Percentiles rank a stretch among this genome's conserved stretches.
phyloP scores from a whole-genome alignment of 2,888 invertebrate genomes.

The Ophion ventricosus region DNA sequence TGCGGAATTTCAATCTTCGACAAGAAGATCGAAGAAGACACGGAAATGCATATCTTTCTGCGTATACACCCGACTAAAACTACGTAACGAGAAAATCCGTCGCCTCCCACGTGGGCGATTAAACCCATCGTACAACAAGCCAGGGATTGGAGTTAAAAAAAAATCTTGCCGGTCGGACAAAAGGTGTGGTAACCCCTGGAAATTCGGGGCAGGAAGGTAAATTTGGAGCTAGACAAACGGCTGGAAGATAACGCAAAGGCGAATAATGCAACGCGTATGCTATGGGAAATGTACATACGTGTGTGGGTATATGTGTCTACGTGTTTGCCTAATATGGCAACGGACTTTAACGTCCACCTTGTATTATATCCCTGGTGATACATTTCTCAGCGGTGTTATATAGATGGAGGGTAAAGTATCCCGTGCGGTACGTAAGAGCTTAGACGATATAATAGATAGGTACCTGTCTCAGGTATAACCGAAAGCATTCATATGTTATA shows the following conservation, averaged over 20 bases:
- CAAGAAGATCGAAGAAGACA: neutral
- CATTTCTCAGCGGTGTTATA: slow-evolving; percentile 54
- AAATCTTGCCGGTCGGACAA: slow-evolving; percentile 5
- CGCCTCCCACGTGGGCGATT: neutral
- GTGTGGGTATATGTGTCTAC: slow-evolving; percentile 21
- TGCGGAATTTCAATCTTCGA: neutral
- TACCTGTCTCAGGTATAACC: slow-evolving; percentile 43
- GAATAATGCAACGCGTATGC: slow-evolving; percentile 60
- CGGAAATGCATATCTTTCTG: neutral
- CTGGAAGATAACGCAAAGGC: slow-evolving; percentile 58
- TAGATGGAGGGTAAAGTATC: slow-evolving; percentile 12
- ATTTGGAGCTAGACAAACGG: slow-evolving; percentile 63
- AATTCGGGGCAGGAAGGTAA: slow-evolving; percentile 45
- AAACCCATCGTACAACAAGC: neutral
- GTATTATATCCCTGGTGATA: slow-evolving; percentile 61
- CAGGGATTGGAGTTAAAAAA: neutral
- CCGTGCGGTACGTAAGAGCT: slow-evolving; percentile 46
- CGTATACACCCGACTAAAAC: neutral
- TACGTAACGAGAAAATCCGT: neutral
- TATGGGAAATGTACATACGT: slow-evolving; percentile 25
- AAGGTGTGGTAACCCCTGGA: slow-evolving; percentile 26
- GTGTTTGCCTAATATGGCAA: slow-evolving; percentile 25
- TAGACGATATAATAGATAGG: slow-evolving; percentile 54
- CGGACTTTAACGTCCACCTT: slow-evolving; percentile 51
- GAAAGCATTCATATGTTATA: slow-evolving; percentile 41